These are phyloP conservation scores for Neodiprion fabricii DNA, from an alignment of 1,140 invertebrate species.

Conservation along the genomic window DNA sequence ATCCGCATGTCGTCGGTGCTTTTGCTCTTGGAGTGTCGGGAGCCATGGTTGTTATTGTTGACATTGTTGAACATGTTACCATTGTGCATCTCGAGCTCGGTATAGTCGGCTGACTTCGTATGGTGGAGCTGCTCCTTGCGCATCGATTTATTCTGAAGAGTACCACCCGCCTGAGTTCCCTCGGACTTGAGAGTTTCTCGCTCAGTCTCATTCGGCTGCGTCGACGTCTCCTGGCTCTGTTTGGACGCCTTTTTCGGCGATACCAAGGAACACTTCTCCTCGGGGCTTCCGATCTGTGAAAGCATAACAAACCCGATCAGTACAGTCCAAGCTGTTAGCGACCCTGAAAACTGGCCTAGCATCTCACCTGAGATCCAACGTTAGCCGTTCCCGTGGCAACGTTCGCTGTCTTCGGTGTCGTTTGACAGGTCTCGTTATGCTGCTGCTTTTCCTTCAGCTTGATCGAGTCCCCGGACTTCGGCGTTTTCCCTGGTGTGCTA, in stretches of 20 bases:
- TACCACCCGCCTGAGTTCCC: constrained; percentile 80
- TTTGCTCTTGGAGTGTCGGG: constrained; percentile 79
- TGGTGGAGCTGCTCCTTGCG: constrained; percentile 72
- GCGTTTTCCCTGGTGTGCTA: constrained; percentile 47
- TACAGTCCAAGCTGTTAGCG: background rate
- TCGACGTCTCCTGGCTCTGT: constrained; percentile 63
- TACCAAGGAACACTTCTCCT: constrained; percentile 56
- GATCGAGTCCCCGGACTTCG: constrained; percentile 43
- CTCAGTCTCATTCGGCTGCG: constrained; percentile 60
- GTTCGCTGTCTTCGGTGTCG: constrained; percentile 55
- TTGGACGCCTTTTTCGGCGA: constrained; percentile 54
- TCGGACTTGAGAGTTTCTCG: constrained; percentile 72
- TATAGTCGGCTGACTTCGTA: constrained; percentile 78
- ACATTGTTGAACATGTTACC: constrained; percentile 69
- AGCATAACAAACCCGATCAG: constrained; percentile 11
- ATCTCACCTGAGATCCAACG: constrained; percentile 62
- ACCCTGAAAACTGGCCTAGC: background rate
- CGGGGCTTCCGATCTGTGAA: constrained; percentile 59
- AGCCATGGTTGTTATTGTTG: constrained; percentile 71
- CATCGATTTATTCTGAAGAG: constrained; percentile 67
- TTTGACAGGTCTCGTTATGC: constrained; percentile 56
- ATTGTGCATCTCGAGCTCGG: constrained; percentile 73
- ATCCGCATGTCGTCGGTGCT: constrained; percentile 86
- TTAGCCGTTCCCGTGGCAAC: constrained; percentile 66
- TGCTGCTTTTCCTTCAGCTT: constrained; percentile 55